Evolutionary conservation across 2,888 invertebrate genomes (phyloP), one percentile per base, ranked within the genome.

Genomic region (Antitype chi): DNA sequence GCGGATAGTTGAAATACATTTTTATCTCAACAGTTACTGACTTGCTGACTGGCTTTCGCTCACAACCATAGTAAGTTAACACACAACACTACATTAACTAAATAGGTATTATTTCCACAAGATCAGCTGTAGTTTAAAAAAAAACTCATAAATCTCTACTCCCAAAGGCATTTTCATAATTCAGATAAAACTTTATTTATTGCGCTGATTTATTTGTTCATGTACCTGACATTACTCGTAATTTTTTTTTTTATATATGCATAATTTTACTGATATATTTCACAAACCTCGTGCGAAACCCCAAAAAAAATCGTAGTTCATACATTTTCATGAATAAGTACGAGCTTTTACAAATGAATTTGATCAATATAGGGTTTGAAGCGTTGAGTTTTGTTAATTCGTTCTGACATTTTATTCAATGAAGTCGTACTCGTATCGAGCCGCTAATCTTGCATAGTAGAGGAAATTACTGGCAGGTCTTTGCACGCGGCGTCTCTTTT

Each of bases 161-260:
- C 94, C 92, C 93, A 89, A 89, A 92, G 91, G 93, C 32, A 86
- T 92, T 92, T 90, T 81, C 91, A 86, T 89, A 85, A 92, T 92
- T 90, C 90, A 90, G 93, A 94, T 93, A 94, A 94, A 92, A 94
- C 87, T 93, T 93, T 94, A 94, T 94, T 94, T 94, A 94, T 93
- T 91, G 90, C 89, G 76, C 86, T 92, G 92, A 94, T 94, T 94
- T 94, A 94, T 92, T 89, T 82, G 87, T 90, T 87, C 90, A 89
- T 91, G 89, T 89, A 88, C 85, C 89, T 89, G 91, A 91, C 90
- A 85, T 83, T 84, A 84, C 85, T 82, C 82, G 78, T 87, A 85
- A 78, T 89, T 78, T 77, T 83, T 78, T 77, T 67, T 78, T 74
- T 57, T 67, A 78, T 72, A 57, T 83, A 77, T 43, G 82, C 71